These are phyloP conservation scores for Pelecanus crispus DNA, from an alignment of 2,113 vertebrate genomes.

Conservation along the genomic window DNA sequence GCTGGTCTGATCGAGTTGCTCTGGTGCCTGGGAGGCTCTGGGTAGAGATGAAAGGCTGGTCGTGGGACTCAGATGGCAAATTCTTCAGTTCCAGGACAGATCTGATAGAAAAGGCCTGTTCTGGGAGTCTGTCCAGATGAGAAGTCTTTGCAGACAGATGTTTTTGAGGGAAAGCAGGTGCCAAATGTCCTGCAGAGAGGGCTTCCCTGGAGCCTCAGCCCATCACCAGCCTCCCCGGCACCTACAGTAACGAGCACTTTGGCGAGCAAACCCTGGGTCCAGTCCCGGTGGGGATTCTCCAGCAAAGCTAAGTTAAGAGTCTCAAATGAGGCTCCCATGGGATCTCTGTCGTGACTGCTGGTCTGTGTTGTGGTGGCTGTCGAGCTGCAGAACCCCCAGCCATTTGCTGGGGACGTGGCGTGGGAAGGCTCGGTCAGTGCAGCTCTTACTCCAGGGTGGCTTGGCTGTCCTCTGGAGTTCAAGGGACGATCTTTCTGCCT, in stretches of 20 bases:
- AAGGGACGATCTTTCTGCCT: neutral
- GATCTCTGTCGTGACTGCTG: accelerated
- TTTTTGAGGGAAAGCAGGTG: neutral
- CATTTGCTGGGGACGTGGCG: neutral
- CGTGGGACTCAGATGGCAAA: neutral
- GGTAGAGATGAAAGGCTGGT: neutral
- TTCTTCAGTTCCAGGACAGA: neutral
- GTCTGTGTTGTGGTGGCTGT: neutral
- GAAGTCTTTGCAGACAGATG: neutral
- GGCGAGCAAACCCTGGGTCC: neutral
- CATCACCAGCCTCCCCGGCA: neutral
- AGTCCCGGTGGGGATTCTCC: neutral
- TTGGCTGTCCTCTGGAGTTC: neutral
- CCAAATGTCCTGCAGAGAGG: neutral
- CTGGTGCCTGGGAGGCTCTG: neutral
- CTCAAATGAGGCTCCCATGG: accelerated
- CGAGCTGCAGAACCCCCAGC: accelerated
- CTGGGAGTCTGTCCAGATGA: neutral
- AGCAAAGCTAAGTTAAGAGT: neutral
- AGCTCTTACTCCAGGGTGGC: neutral
- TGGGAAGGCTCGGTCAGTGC: no score
- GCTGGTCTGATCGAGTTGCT: neutral
- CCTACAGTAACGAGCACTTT: accelerated
- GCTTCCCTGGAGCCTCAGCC: neutral
- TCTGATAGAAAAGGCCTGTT: neutral